Evolutionary conservation across 2,888 invertebrate species (phyloP).

Genomic region (Eulithis testata): DNA sequence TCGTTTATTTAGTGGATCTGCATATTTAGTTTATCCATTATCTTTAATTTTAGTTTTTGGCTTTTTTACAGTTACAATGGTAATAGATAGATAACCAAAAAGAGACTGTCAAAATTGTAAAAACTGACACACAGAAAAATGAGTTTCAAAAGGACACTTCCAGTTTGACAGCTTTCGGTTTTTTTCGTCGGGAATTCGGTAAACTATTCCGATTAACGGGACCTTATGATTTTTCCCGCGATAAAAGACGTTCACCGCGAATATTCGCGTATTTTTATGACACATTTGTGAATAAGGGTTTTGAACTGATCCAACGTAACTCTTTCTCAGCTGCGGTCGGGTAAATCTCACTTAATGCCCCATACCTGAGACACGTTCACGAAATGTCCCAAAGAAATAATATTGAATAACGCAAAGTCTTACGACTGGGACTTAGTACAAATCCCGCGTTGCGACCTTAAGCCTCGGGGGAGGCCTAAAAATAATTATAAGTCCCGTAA

Average conservation of each 20-base stretch:
- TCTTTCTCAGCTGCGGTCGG: conserved; percentile 16
- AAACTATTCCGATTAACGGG: too few species aligned
- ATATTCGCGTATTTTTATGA: neutral
- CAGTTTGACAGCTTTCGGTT: too few species aligned
- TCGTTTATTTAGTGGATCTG: too few species aligned
- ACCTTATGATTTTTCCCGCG: too few species aligned
- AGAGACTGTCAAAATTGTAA: too few species aligned
- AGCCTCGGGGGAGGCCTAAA: conserved; percentile 68
- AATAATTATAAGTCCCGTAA: conserved; percentile 65
- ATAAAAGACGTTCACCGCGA: neutral
- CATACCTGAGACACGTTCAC: conserved; percentile 62
- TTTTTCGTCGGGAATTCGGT: too few species aligned
- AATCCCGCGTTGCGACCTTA: conserved; percentile 77
- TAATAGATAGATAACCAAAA: too few species aligned
- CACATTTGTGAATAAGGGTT: conserved; percentile 2
- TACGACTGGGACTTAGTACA: conserved; percentile 58
- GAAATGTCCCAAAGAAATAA: conserved; percentile 66
- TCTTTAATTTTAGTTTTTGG: too few species aligned
- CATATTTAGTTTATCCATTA: too few species aligned
- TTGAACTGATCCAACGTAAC: conserved; percentile 16
- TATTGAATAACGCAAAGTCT: conserved; percentile 67
- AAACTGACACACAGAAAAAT: too few species aligned
- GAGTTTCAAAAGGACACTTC: too few species aligned
- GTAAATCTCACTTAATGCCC: conserved; percentile 57
- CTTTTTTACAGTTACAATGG: too few species aligned